These are phyloP conservation scores for Mobula birostris DNA, from an alignment of 2,113 vertebrate genomes.

Conservation along the genomic window DNA sequence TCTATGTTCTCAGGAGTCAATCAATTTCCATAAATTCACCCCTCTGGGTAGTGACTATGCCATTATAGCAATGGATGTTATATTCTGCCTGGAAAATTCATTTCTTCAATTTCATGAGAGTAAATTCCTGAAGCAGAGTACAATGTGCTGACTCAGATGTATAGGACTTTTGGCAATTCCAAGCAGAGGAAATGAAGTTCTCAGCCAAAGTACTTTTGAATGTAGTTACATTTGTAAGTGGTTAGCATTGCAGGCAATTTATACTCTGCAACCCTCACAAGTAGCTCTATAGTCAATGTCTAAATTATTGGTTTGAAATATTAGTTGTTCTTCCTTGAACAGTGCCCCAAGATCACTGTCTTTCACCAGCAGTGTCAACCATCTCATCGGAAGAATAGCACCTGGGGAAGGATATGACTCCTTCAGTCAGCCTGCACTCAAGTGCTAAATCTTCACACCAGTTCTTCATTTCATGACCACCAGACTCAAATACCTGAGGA, in stretches of 20 bases:
- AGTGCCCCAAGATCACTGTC: neutral
- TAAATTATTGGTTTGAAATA: neutral
- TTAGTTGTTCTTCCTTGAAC: neutral
- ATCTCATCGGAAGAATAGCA: too few relatives aligned
- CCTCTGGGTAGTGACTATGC: too few relatives aligned
- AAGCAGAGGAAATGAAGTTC: neutral
- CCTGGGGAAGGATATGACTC: too few relatives aligned
- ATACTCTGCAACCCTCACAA: neutral
- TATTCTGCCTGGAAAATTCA: too few relatives aligned
- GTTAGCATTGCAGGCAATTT: neutral
- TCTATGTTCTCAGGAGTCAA: too few relatives aligned
- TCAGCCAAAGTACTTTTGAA: neutral
- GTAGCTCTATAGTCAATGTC: neutral
- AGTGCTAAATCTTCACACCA: neutral
- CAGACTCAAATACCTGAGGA: too few relatives aligned
- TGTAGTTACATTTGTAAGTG: neutral
- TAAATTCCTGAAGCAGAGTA: too few relatives aligned
- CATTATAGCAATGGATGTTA: too few relatives aligned
- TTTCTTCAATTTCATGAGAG: too few relatives aligned
- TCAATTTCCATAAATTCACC: too few relatives aligned
- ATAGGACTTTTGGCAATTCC: neutral
- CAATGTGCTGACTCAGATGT: too few relatives aligned
- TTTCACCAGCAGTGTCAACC: neutral
- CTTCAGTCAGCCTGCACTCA: neutral
- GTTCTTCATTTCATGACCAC: too few relatives aligned